These are phyloP conservation scores for Melanophora roralis DNA, from an alignment of 2,888 invertebrate genomes.

Conservation along the genomic window DNA sequence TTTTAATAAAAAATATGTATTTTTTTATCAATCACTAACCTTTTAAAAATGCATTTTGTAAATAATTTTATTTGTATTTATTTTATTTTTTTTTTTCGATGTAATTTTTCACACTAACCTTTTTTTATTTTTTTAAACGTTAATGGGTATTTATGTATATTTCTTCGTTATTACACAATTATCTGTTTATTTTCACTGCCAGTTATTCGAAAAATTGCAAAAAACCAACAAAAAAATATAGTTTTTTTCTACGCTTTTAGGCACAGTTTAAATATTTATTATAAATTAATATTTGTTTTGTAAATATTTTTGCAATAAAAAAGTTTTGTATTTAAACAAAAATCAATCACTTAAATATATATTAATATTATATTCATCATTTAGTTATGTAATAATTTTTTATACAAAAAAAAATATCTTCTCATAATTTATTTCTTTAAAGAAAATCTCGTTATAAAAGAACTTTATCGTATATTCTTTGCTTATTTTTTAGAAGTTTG, in stretches of 20 bases:
- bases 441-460: background rate
- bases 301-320: slow-evolving; percentile 6
- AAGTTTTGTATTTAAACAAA: slow-evolving; percentile 4
- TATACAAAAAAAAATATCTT: background rate
- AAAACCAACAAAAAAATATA: too few species aligned
- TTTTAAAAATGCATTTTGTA: background rate
- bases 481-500: background rate
- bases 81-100: background rate
- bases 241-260: background rate
- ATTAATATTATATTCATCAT: background rate
- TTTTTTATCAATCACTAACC: background rate
- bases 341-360: slow-evolving; percentile 7
- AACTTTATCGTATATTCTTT: background rate
- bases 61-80: background rate
- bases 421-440: background rate
- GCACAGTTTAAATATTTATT: slow-evolving; percentile 15
- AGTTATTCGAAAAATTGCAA: slow-evolving; percentile 13
- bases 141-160: too few species aligned
- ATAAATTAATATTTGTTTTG: slow-evolving; percentile 27
- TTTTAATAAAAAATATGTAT: too few species aligned
- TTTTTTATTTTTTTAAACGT: background rate
- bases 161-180: slow-evolving; percentile 19
- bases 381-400: background rate
- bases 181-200: too few species aligned
- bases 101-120: background rate